Evolutionary conservation across 2,797 vertebrate genomes (phyloP).

Genomic region (Taeniopygia guttata): DNA sequence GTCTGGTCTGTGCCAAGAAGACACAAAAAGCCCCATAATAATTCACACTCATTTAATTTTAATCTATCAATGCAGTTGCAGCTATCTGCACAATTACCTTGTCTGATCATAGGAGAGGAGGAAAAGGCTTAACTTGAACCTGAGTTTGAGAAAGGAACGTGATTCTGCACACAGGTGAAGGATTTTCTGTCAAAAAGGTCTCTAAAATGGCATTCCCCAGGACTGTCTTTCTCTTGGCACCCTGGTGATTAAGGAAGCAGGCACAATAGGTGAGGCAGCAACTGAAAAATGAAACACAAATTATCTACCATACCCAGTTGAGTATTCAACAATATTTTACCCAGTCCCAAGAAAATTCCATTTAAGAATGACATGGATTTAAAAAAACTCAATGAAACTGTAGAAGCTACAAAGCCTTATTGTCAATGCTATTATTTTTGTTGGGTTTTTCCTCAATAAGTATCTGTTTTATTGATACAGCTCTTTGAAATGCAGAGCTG

Average conservation of each 20-base stretch:
- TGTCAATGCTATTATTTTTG: not conserved
- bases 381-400: not conserved
- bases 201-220: not conserved
- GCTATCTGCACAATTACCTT: not conserved
- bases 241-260: not conserved
- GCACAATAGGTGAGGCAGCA: not conserved
- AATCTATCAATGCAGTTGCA: not conserved
- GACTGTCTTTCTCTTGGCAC: not conserved
- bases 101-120: not conserved
- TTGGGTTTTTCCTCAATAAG: not conserved
- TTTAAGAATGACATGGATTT: not conserved
- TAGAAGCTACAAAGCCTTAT: not conserved
- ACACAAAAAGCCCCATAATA: not conserved
- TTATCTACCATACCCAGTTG: accelerated
- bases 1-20: not conserved
- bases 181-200: not conserved
- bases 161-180: not conserved
- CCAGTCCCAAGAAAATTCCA: not conserved
- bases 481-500: not conserved
- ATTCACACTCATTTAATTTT: not conserved
- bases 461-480: not conserved
- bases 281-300: not conserved
- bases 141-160: not conserved
- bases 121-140: not conserved
- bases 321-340: not conserved